Percentiles rank a stretch among this genome's conserved stretches.
Evolutionary conservation across 1,140 invertebrate species (phyloP).

Genomic region (Brachionus rubens): DNA sequence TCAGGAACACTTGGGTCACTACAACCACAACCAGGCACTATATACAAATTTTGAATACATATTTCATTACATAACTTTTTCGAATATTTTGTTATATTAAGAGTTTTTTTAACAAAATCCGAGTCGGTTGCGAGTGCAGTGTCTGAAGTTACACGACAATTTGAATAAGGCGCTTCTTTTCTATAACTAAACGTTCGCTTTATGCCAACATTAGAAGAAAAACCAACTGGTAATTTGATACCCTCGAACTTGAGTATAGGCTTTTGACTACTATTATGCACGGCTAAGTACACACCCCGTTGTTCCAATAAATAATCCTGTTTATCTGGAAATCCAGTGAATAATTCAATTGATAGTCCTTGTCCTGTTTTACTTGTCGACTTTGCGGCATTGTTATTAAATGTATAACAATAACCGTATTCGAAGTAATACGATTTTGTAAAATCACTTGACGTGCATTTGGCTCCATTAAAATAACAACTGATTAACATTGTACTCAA

Average conservation of each 20-base stretch:
- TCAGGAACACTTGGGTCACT: not conserved
- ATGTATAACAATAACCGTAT: conserved; percentile 19
- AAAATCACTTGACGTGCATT: conserved; percentile 16
- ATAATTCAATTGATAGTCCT: conserved; percentile 8
- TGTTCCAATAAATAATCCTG: conserved; percentile 6
- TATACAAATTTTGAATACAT: not conserved
- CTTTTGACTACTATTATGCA: conserved; percentile 14
- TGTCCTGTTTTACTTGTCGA: conserved; percentile 25
- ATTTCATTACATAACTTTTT: conserved; percentile 13
- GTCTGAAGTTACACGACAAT: not conserved
- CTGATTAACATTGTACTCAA: conserved; percentile 20
- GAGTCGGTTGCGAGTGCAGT: not conserved
- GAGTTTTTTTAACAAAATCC: not conserved
- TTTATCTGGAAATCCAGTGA: not conserved
- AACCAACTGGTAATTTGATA: not conserved
- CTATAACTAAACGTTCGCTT: not conserved
- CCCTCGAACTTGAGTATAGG: conserved; percentile 4
- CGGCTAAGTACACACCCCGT: not conserved
- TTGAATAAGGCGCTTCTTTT: not conserved
- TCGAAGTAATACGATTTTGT: not conserved
- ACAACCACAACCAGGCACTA: not conserved
- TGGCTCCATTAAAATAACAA: not conserved
- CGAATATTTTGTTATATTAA: not conserved
- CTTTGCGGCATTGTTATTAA: not conserved
- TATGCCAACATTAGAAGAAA: not conserved